Percentiles rank a stretch among this genome's conserved stretches.
These are phyloP conservation scores for Perognathus longimembris DNA, from an alignment of 2,113 vertebrate species.

Conservation along the genomic window DNA sequence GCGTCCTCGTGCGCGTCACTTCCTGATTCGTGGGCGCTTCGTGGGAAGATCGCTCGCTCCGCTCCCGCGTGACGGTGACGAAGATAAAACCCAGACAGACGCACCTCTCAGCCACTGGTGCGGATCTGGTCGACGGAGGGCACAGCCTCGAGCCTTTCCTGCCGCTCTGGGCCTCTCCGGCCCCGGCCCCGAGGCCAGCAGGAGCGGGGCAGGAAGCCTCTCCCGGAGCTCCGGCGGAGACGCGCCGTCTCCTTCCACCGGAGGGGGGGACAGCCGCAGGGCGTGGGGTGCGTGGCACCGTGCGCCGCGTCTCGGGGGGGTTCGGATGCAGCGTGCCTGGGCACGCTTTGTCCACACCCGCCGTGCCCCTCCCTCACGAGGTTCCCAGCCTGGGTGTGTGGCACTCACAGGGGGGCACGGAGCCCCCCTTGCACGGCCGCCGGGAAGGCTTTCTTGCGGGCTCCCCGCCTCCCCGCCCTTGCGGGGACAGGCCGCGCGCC, in stretches of 20 bases:
- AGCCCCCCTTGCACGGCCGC: too few relatives aligned
- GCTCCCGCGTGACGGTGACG: not conserved
- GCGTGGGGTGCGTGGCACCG: fast-evolving
- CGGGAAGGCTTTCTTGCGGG: too few relatives aligned
- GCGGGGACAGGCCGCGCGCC: too few relatives aligned
- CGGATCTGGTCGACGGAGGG: not conserved
- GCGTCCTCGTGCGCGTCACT: not conserved
- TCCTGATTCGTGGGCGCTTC: not conserved
- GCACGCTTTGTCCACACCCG: not conserved
- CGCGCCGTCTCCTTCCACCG: too few relatives aligned
- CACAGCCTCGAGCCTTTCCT: not conserved
- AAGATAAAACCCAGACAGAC: too few relatives aligned
- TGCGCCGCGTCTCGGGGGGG: fast-evolving
- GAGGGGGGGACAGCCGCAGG: not conserved
- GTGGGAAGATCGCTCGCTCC: not conserved
- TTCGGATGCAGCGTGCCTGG: fast-evolving
- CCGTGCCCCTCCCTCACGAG: not conserved
- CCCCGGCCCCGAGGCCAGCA: fast-evolving
- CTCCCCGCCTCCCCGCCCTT: too few relatives aligned
- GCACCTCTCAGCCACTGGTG: too few relatives aligned
- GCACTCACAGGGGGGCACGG: too few relatives aligned
- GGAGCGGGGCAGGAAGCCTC: not conserved
- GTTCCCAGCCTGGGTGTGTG: fast-evolving
- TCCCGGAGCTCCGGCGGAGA: not conserved
- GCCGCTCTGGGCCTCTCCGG: not conserved